Evolutionary conservation across 2,113 vertebrate genomes (phyloP), one percentile per base, ranked within the genome.

Genomic region (Ranitomeya imitator): DNA sequence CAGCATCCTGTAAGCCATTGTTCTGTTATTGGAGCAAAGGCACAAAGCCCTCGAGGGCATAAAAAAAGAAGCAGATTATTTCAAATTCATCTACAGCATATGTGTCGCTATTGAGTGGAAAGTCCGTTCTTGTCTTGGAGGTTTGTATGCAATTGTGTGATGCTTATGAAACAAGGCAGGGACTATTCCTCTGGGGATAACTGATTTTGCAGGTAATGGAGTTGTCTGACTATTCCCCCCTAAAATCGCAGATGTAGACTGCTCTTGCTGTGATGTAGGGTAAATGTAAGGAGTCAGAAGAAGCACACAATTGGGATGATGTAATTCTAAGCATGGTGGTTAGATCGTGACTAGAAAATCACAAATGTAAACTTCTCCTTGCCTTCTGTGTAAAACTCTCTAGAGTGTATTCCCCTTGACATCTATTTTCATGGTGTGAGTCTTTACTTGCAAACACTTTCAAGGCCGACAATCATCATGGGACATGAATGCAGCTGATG

Each of bases 361-460:
- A 52, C 26, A 51, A 86, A 61, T 61, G 31, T 31, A 31, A 31
- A 31, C 26, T n/a, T 14, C 71, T 77, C 81, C 51, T 76, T n/a
- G 52, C n/a, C 45, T 6, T 86, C 23, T 31, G 57, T 71, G 52
- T 59, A 79, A 23, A 54, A 71, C 12, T 78, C 77, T 76, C 77
- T 26, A 1, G 63, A 79, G 86, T 57, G 23, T 57, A 61, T 67
- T 57, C 73, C 19, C n/a, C 45, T 19, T 51, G 65, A 73, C 21
- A 76, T 54, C 3, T 45, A 59, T 81, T 81, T 71, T 80, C 63
- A 51, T 77, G 63, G 16, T 65, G 11, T 87, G 52, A 80, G 16
- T 81, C 18, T 67, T 80, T 67, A 80, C 51, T 45, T 81, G 65
- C 78, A 82, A 80, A 87, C 86, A 81, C 78, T 87, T 81, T 80